phyloP scores from a whole-genome alignment of 2,888 invertebrate genomes.

The Andrena marginata region DNA sequence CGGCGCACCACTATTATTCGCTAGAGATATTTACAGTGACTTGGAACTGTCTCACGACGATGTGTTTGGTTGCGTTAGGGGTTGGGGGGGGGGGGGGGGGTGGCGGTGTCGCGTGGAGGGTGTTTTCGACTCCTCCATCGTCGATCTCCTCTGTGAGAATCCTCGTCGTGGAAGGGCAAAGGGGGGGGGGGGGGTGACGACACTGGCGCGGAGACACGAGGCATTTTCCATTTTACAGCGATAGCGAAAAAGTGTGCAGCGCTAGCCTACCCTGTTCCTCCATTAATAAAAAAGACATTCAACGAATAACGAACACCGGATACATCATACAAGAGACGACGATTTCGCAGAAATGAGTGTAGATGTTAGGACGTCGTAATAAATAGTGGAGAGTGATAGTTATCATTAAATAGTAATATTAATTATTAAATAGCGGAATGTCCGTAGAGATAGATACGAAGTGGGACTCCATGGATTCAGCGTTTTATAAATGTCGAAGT shows the following conservation, averaged over 20 bases:
- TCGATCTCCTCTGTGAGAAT: constrained; percentile 27
- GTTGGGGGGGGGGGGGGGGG: constrained; percentile 1
- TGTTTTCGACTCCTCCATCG: constrained; percentile 16
- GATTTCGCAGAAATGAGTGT: constrained; percentile 59
- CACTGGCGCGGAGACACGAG: constrained; percentile 38
- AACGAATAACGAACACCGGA: constrained; percentile 72
- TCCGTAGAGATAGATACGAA: constrained; percentile 49
- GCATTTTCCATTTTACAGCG: constrained; percentile 65
- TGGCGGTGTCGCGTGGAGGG: constrained; percentile 8
- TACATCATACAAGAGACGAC: constrained; percentile 66
- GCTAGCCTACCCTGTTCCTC: constrained; percentile 84
- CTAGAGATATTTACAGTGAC: constrained; percentile 80
- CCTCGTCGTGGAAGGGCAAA: constrained; percentile 10
- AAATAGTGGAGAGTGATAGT: constrained; percentile 69
- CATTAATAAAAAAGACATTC: constrained; percentile 78
- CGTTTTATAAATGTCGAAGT: constrained; percentile 43
- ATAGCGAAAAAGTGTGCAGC: constrained; percentile 78
- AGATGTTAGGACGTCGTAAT: constrained; percentile 50
- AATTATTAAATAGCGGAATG: constrained; percentile 48
- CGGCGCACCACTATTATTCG: constrained; percentile 81
- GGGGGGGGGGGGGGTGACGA: neutral
- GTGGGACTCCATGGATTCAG: constrained; percentile 37
- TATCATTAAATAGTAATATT: constrained; percentile 33
- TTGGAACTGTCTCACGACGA: constrained; percentile 57
- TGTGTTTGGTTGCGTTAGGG: constrained; percentile 41